Evolutionary conservation across 2,797 vertebrate genomes (phyloP).

Genomic region (Coendou prehensilis): DNA sequence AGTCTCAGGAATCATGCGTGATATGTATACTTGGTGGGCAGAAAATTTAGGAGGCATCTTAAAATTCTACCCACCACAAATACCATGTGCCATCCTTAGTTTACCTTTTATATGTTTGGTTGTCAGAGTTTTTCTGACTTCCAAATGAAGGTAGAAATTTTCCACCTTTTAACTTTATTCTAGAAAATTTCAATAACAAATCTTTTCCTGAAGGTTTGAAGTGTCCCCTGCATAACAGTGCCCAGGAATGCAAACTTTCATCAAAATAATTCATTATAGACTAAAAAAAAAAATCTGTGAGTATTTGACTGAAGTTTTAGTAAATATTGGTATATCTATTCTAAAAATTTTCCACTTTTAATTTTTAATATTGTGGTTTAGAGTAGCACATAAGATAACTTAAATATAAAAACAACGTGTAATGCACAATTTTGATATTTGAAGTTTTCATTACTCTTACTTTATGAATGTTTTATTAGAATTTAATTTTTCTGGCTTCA

Average conservation of each 20-base stretch:
- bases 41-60: background rate
- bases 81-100: background rate
- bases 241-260: background rate
- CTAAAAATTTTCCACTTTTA: background rate
- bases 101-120: background rate
- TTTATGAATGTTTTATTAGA: background rate
- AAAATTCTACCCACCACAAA: background rate
- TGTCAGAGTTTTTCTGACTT: background rate
- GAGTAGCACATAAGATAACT: background rate
- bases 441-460: background rate
- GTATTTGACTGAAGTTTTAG: background rate
- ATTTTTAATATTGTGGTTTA: background rate
- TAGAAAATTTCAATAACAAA: background rate
- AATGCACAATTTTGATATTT: background rate
- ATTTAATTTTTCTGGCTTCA: background rate
- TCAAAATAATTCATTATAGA: background rate
- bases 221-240: background rate
- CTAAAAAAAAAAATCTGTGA: background rate
- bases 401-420: background rate
- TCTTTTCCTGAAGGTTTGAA: background rate
- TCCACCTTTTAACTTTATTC: background rate
- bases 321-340: background rate
- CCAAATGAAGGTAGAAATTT: background rate
- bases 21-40: background rate
- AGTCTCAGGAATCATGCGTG: background rate